Base-by-base conservation (phyloP, 2,113 vertebrate species). In the Chaetops frenatus region DNA sequence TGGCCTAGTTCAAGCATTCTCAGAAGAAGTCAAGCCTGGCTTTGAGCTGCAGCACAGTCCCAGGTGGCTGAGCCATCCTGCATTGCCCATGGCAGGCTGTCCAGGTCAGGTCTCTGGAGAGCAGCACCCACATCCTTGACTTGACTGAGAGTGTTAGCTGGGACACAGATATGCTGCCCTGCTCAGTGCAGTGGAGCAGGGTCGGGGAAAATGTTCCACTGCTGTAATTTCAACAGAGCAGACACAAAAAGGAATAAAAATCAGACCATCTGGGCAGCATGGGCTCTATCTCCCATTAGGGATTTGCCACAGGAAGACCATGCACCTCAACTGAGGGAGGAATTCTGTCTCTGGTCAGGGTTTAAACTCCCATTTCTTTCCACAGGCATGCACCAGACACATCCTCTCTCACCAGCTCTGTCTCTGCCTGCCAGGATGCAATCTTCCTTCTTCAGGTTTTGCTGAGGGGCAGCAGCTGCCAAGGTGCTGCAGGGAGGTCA, bases 1-100 rank as follows among this genome's bases (percentile, higher is more conserved):
- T 83, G 61, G 17, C 17, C 11, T 45, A 16, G 13, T 2, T 36
- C 25, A 94, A 73, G 31, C 11, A 33, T 15, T 35, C 56, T 45
- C 18, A 36, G 8, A 81, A 27, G 3, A 47, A 25, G 29, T 22
- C 7, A 64, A 15, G 53, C 10, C 11, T 69, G 38, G 23, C 42
- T 90, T 87, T 48, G 62, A 51, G n/a, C 27, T 36, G 60, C 25
- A 31, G 35, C 36, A 31, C 29, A 56, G 44, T 1, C 6, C 1
- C 5, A 67, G 28, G 54, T 12, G 60, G 16, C 44, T 1, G 6
- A 35, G 50, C 50, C 4, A 1, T 27, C 47, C 50, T 45, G 38
- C 5, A 0, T 11, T 2, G 2, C 47, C 76, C 1, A 0, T 6
- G 33, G 6, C 1, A 9, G 76, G 48, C 20, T 3, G 10, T 6